These are phyloP conservation scores for Diabrotica balteata DNA, from an alignment of 2,888 invertebrate genomes.

Conservation along the genomic window DNA sequence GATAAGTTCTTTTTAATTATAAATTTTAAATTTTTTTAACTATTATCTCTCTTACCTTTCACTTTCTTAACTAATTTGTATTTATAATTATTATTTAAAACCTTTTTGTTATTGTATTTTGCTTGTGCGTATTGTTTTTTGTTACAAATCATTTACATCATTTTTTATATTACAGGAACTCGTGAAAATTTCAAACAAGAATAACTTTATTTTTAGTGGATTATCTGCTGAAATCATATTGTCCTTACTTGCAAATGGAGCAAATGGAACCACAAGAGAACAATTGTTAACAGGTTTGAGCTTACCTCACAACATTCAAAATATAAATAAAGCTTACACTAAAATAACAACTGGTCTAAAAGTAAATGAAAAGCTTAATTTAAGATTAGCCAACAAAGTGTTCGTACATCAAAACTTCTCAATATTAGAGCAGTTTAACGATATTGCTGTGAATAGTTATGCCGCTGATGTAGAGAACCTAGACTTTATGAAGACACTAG, in stretches of 20 bases:
- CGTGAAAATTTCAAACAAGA: constrained; percentile 1
- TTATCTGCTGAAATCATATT: constrained; percentile 49
- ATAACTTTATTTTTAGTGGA: constrained; percentile 30
- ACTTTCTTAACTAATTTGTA: too few relatives aligned
- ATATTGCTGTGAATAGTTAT: constrained; percentile 60
- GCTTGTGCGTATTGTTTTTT: too few relatives aligned
- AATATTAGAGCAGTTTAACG: constrained; percentile 64
- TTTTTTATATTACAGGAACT: constrained; percentile 13
- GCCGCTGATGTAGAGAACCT: constrained; percentile 57
- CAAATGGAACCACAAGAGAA: constrained; percentile 46
- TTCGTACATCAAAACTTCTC: constrained; percentile 66
- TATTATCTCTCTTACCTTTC: too few relatives aligned
- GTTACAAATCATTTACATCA: too few relatives aligned
- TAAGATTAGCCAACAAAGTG: constrained; percentile 62
- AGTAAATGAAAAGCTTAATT: constrained; percentile 33
- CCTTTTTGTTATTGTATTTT: too few relatives aligned
- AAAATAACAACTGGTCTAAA: constrained; percentile 31
- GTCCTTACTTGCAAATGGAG: constrained; percentile 47
- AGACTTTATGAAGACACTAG: constrained; percentile 41
- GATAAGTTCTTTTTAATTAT: too few relatives aligned
- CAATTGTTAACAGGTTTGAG: constrained; percentile 41
- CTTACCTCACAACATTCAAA: constrained; percentile 36
- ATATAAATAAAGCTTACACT: constrained; percentile 31
- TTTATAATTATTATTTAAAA: too few relatives aligned
- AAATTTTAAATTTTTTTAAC: too few relatives aligned